Conservation (phyloP, 2,797 vertebrate genomes). For the Chlorospingus flavigularis region DNA sequence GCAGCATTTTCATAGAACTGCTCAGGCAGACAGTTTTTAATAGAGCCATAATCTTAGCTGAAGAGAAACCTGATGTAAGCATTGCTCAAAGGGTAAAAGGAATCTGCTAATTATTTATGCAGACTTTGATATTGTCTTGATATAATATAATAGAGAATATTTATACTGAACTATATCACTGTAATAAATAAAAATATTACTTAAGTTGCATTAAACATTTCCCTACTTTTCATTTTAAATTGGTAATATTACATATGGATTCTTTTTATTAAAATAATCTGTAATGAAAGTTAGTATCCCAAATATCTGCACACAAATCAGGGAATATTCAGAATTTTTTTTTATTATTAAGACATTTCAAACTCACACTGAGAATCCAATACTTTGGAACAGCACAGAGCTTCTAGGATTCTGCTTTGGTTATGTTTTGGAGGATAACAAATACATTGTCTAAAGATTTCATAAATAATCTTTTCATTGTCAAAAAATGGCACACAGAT, state of each 20-base stretch:
- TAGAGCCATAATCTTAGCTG: not conserved
- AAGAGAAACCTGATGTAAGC: not conserved
- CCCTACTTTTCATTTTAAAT: not conserved
- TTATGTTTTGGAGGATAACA: not conserved
- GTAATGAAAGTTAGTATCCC: not conserved
- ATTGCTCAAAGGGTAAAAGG: not conserved
- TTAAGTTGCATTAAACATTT: not conserved
- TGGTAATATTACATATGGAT: not conserved
- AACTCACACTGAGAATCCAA: not conserved
- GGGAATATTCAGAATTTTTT: accelerated
- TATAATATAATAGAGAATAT: not conserved
- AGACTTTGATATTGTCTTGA: not conserved
- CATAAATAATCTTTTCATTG: not conserved
- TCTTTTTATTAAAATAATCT: not conserved
- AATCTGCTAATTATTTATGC: not conserved
- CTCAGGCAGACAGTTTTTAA: not conserved
- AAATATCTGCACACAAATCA: not conserved
- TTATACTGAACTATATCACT: not conserved
- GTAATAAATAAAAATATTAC: not conserved
- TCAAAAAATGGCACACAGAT: not conserved
- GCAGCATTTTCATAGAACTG: not conserved
- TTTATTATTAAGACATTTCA: not conserved
- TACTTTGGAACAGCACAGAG: not conserved
- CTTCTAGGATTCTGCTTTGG: not conserved
- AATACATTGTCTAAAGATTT: not conserved